phyloP scores from a whole-genome alignment of 2,888 invertebrate genomes.

The Pasiphila rectangulata region DNA sequence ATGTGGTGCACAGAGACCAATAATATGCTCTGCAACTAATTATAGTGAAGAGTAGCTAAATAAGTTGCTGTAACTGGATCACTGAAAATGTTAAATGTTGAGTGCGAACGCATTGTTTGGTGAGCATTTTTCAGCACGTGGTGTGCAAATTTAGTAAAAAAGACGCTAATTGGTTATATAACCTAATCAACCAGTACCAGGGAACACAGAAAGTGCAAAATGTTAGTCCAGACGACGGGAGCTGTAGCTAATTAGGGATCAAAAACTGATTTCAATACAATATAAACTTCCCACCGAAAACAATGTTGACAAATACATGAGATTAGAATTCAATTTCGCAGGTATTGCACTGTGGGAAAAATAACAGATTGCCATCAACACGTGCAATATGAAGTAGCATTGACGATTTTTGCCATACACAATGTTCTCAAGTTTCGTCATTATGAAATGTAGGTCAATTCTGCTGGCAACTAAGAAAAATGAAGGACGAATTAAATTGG shows the following conservation, averaged over 20 bases:
- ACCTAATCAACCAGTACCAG: no score
- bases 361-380: conserved; percentile 29
- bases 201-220: no score
- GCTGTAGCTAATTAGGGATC: not conserved
- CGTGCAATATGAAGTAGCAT: conserved; percentile 33
- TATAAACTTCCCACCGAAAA: conserved; percentile 16
- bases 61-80: no score
- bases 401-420: conserved; percentile 31
- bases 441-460: conserved; percentile 28
- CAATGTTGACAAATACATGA: conserved; percentile 18
- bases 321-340: conserved; percentile 32
- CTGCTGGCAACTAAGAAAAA: conserved; percentile 17
- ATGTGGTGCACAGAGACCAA: no score
- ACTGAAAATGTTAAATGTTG: no score
- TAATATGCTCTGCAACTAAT: no score
- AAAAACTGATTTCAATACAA: conserved; percentile 5
- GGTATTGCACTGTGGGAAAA: conserved; percentile 32
- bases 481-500: conserved; percentile 22
- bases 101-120: no score
- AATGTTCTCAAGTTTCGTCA: conserved; percentile 29
- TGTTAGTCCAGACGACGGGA: no score
- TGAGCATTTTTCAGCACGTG: no score
- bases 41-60: no score
- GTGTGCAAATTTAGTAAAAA: no score
- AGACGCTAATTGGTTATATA: no score